Evolutionary conservation across 2,113 vertebrate genomes (phyloP).

Genomic region (Forbesichthys agassizii): DNA sequence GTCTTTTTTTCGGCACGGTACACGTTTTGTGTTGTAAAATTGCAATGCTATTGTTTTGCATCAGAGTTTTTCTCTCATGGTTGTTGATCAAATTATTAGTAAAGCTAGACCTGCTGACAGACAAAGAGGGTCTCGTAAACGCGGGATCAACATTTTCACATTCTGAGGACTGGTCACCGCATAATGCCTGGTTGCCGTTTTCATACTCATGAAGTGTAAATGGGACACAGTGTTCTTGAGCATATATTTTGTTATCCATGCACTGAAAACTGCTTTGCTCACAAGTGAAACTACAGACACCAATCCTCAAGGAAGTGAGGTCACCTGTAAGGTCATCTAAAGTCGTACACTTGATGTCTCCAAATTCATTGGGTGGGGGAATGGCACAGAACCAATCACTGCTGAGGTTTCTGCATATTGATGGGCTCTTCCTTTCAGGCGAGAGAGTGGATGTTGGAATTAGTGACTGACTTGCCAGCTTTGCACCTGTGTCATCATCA

Average conservation of each 20-base stretch:
- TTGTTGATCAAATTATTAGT: constrained; percentile 62
- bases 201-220: constrained; percentile 25
- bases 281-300: constrained; percentile 25
- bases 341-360: constrained; percentile 52
- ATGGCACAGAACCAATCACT: constrained; percentile 47
- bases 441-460: constrained; percentile 45
- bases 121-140: constrained; percentile 38
- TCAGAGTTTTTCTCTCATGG: constrained; percentile 45
- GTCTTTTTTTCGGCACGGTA: constrained; percentile 57
- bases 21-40: constrained; percentile 54
- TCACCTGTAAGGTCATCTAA: constrained; percentile 60
- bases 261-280: neutral
- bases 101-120: constrained; percentile 58
- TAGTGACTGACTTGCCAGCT: constrained; percentile 40
- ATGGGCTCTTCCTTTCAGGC: constrained; percentile 36
- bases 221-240: constrained; percentile 13
- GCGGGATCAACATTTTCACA: constrained; percentile 37
- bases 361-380: constrained; percentile 73
- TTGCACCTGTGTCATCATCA: constrained; percentile 54
- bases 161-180: constrained; percentile 43
- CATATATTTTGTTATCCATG: neutral
- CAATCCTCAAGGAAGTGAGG: constrained; percentile 49
- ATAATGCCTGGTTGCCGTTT: neutral
- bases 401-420: constrained; percentile 30
- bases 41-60: constrained; percentile 67